Conservation (phyloP, 2,888 invertebrate species). For the Malthinus seriepunctatus region DNA sequence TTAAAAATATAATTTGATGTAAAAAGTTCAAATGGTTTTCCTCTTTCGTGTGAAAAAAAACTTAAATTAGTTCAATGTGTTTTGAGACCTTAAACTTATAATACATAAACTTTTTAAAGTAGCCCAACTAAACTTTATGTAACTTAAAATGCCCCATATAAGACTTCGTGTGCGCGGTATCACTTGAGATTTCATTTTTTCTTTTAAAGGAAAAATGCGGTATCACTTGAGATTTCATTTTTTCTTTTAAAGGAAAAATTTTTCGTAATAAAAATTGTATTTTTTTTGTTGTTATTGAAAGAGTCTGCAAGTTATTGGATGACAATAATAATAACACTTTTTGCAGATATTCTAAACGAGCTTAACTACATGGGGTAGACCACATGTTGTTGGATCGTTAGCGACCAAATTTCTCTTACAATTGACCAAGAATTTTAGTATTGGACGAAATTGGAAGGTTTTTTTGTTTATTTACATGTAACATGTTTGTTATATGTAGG, state of each 20-base stretch:
- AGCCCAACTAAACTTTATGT: neutral
- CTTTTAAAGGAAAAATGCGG: no score
- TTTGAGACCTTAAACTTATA: conserved; percentile 8
- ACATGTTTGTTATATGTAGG: no score
- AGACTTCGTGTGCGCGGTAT: neutral
- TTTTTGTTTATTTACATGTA: no score
- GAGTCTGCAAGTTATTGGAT: neutral
- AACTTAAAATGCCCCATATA: conserved; percentile 8
- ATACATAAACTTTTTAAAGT: conserved; percentile 1
- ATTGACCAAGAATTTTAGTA: neutral
- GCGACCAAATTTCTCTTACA: conserved; percentile 8
- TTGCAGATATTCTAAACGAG: conserved; percentile 10
- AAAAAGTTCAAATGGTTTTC: neutral
- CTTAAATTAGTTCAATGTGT: conserved; percentile 5
- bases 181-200: conserved; percentile 2
- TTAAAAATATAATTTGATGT: conserved; percentile 4
- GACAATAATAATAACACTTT: conserved; percentile 4
- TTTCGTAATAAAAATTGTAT: no score
- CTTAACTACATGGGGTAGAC: neutral
- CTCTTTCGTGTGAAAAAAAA: neutral
- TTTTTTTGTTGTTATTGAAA: neutral
- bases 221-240: neutral
- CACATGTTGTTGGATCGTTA: conserved; percentile 15
- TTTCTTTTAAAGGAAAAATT: no score
- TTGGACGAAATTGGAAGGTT: no score